phyloP scores from a whole-genome alignment of 2,113 vertebrate genomes.

The Ellobius talpinus region DNA sequence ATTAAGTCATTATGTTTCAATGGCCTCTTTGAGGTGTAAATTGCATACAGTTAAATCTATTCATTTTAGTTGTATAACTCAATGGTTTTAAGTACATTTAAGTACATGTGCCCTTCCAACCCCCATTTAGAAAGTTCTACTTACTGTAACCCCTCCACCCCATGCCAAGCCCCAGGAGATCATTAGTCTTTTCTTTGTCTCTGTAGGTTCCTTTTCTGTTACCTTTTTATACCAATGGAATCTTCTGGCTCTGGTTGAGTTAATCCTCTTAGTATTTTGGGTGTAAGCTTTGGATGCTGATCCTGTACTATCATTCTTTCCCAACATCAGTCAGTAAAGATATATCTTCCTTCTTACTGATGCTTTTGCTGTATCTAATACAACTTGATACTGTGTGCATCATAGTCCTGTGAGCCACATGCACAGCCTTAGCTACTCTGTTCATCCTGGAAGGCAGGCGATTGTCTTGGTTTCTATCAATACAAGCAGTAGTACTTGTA shows the following conservation, averaged over 20 bases:
- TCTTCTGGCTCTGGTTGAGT: not conserved
- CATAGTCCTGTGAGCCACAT: not conserved
- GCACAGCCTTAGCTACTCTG: not conserved
- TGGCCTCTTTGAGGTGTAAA: not conserved
- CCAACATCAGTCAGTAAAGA: not conserved
- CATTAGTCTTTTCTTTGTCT: not conserved
- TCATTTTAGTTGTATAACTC: not conserved
- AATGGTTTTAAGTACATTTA: conserved; percentile 16
- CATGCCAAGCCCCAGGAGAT: not conserved
- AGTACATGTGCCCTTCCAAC: not conserved
- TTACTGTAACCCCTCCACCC: not conserved
- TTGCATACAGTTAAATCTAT: not conserved
- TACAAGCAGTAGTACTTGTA: not conserved
- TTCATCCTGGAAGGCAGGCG: not conserved
- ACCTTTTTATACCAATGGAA: not conserved
- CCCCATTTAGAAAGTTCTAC: not conserved
- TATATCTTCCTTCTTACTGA: not conserved
- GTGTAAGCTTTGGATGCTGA: not conserved
- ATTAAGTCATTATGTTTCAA: not conserved
- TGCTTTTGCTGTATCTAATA: not conserved
- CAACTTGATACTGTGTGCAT: not conserved
- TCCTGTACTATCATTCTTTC: not conserved
- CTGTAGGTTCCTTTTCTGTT: not conserved
- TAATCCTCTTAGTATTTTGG: not conserved
- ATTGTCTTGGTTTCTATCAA: not conserved